Percentiles rank a stretch among this genome's conserved stretches.
These are phyloP conservation scores for Genyomyrus donnyi DNA, from an alignment of 2,113 vertebrate genomes.

Conservation along the genomic window DNA sequence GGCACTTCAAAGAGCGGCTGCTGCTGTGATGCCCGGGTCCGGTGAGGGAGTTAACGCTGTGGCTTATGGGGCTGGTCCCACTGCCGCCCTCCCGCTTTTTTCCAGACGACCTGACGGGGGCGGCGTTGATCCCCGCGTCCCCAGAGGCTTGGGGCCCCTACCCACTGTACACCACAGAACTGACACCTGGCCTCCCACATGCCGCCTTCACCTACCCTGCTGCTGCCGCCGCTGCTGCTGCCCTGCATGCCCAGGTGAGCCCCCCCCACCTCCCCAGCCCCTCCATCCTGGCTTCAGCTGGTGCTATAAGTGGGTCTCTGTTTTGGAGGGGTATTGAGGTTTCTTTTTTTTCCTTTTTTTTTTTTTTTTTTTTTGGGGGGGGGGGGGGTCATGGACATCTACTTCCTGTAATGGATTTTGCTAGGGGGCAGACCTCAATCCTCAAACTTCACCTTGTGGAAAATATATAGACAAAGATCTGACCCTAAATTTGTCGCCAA, in stretches of 20 bases:
- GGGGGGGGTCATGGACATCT: background rate
- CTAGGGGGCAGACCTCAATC: background rate
- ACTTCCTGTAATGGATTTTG: background rate
- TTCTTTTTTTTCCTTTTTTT: too few species aligned
- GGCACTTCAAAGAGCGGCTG: background rate
- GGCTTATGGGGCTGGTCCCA: background rate
- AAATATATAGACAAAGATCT: background rate
- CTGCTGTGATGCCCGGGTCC: background rate
- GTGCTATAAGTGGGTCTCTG: background rate
- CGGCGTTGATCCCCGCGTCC: slow-evolving; percentile 88
- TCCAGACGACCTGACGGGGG: slow-evolving; percentile 92
- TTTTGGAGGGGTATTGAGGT: background rate
- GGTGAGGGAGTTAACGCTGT: background rate
- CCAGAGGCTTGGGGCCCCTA: slow-evolving; percentile 95
- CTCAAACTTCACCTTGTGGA: too few species aligned
- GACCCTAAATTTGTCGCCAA: too few species aligned
- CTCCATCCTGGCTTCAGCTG: background rate
- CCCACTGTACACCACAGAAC: slow-evolving; percentile 89
- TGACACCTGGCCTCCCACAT: slow-evolving; percentile 89
- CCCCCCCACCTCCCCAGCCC: background rate
- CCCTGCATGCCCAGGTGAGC: slow-evolving; percentile 94
- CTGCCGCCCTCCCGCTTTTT: background rate
- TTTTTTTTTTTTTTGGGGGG: background rate
- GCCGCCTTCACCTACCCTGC: slow-evolving; percentile 90
- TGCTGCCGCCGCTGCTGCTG: slow-evolving; percentile 71